Base-by-base conservation (phyloP, 2,113 vertebrate genomes). In the Harpagus bidentatus region DNA sequence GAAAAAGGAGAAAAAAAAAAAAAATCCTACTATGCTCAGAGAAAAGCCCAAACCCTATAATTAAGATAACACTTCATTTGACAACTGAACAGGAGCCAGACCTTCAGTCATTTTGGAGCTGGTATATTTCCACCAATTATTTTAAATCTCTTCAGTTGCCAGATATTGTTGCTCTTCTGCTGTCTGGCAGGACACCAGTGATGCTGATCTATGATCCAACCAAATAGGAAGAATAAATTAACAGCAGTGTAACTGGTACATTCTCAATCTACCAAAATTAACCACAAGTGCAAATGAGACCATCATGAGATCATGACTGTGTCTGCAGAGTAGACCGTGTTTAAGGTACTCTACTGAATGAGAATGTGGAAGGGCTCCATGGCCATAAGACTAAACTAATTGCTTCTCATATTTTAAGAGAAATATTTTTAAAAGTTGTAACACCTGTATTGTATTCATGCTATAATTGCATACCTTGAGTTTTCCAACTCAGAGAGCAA, bases 61-160 rank as follows among this genome's bases (percentile, higher is more conserved):
- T 94, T 96, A 95, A 97, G 93, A 89, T 93, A 78, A 78, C 28
- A 82, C 38, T 97, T 94, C 23, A 63, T 86, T 91, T 96, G 93
- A 93, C 90, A 95, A 58, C 61, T 79, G 93, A 91, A 66, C 20
- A 56, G 52, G 61, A 84, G 67, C 83, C 93, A 89, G 92, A 76
- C 61, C 50, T 74, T 89, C 72, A 84, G 86, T 92, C 84, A 91
- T 58, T 83, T 80, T 91, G 79, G 70, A 95, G 73, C 61, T 71
- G 70, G 11, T 69, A 11, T 85, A 50, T 93, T 93, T 79, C 50
- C 77, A 83, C 34, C 74, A 81, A 76, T 94, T 92, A 86, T 83
- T 96, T 88, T 71, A 89, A 67, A 78, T 85, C 34, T 88, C 71
- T 76, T 65, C 16, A 25, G 34, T 43, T 25, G n/a, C 76, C 70